Percentiles rank a stretch among this genome's conserved stretches.
Evolutionary conservation across 2,888 invertebrate genomes (phyloP).

Genomic region (Trissoscelio sp.): DNA sequence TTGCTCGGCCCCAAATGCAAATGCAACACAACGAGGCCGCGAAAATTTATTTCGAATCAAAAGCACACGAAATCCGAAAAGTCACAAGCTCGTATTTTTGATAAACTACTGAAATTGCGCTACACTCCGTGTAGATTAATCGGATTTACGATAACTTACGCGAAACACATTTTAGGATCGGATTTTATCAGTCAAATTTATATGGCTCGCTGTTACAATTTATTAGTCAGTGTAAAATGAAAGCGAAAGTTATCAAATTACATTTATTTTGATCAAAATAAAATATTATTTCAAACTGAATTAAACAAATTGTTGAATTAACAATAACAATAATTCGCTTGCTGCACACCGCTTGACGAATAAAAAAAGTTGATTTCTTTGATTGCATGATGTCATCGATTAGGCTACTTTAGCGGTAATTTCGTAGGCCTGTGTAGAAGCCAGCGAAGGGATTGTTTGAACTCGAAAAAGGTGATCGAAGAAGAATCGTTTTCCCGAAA

Average conservation of each 20-base stretch:
- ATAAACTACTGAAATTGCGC: constrained; percentile 29
- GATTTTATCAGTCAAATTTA: constrained; percentile 28
- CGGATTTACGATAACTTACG: not conserved
- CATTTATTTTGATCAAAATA: no score
- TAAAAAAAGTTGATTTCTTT: constrained; percentile 9
- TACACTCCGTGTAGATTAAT: not conserved
- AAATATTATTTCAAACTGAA: not conserved
- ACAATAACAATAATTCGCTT: constrained; percentile 13
- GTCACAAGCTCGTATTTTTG: constrained; percentile 1
- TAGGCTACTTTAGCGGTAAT: constrained; percentile 6
- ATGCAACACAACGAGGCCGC: not conserved
- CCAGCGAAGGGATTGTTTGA: constrained; percentile 6
- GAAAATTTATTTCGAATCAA: constrained; percentile 20
- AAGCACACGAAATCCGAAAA: constrained; percentile 6
- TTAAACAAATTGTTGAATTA: not conserved
- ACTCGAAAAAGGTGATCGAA: constrained; percentile 30
- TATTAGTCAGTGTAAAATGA: not conserved
- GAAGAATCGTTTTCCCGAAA: constrained; percentile 40
- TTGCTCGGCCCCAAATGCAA: constrained; percentile 4
- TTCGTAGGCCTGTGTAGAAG: not conserved
- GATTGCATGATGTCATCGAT: constrained; percentile 13
- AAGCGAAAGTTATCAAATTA: not conserved
- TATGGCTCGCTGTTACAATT: not conserved
- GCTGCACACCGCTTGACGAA: not conserved
- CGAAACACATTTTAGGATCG: constrained; percentile 13